These are phyloP conservation scores for Helobdella robusta DNA, from an alignment of 2,888 invertebrate genomes.

Conservation along the genomic window DNA sequence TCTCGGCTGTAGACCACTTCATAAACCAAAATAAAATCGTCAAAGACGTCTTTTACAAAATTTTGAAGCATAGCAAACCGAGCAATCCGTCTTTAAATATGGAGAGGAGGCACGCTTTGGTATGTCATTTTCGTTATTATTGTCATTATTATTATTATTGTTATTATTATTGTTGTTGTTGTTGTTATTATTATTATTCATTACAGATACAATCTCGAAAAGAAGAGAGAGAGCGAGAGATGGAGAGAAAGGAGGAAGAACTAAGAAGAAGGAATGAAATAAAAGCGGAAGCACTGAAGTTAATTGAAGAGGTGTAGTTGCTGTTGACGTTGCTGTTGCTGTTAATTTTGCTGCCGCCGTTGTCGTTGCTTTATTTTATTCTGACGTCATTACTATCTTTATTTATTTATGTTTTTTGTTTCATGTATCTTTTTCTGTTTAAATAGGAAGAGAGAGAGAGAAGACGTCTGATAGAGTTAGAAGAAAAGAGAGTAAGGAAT, in stretches of 20 bases:
- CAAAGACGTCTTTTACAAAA: too few species aligned
- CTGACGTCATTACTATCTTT: background rate
- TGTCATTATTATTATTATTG: background rate
- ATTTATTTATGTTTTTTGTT: background rate
- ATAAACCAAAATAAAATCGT: too few species aligned
- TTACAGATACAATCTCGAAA: background rate
- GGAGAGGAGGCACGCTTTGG: constrained; percentile 6
- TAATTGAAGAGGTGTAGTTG: constrained; percentile 4
- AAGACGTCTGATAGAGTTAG: background rate
- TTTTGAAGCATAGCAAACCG: too few species aligned
- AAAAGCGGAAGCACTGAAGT: constrained; percentile 6
- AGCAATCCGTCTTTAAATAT: background rate
- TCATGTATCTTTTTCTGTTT: background rate
- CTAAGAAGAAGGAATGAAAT: constrained; percentile 13
- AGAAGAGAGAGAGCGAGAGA: constrained; percentile 1
- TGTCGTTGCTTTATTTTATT: background rate
- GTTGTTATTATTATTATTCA: background rate
- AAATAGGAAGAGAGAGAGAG: background rate
- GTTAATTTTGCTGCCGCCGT: too few species aligned
- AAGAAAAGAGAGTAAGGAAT: background rate
- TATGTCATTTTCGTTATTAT: background rate
- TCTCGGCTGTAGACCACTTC: too few species aligned
- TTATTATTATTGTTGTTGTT: background rate
- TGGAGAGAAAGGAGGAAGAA: constrained; percentile 11
- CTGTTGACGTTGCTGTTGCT: too few species aligned